Evolutionary conservation across 2,888 invertebrate species (phyloP), one percentile per base, ranked within the genome.

Genomic region (Ametastegia equiseti): DNA sequence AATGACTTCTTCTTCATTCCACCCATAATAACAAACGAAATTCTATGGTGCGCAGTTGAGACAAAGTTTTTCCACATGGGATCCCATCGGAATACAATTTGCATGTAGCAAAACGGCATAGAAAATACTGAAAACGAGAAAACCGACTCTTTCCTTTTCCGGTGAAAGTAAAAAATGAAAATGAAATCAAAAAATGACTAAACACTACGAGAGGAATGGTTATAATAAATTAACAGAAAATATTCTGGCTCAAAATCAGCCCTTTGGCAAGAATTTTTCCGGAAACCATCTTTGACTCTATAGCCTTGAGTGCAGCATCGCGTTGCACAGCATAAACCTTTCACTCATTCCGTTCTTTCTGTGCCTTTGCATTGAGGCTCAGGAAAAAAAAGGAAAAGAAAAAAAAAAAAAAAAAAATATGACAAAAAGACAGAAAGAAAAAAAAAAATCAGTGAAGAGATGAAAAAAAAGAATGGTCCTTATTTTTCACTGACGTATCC

Each of bases 401-500:
- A 50, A 27, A 73, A 73, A 33, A 73, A 47, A 57, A 19, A 54
- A 23, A 39, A 19, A 15, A 6, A 57, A 36, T n/a, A n/a, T n/a
- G n/a, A n/a, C n/a, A 27, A 73, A 73, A 33, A 73, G 27, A 57
- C 7, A 54, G 13, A 39, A 19, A 15, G 5, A 57, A 36, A 42
- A 15, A 69, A 63, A 63, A n/a, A 0, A 6, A 39, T 6, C 19
- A 19, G 36, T 7, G 30, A 50, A 73, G 13, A 50, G 36, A 50
- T 13, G 50, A 73, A 33, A 73, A 47, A 57, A 19, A 54, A 23
- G 23, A 19, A 15, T 2, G 39, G 19, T 77, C 27, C 57, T 57
- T 57, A 57, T 77, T 77, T 77, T 50, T 57, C 47, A 23, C n/a
- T 27, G 30, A 7, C 33, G 30, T 73, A 54, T 23, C 33, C 57